phyloP scores from a whole-genome alignment of 1,140 invertebrate species.

The Anthonomus grandis region DNA sequence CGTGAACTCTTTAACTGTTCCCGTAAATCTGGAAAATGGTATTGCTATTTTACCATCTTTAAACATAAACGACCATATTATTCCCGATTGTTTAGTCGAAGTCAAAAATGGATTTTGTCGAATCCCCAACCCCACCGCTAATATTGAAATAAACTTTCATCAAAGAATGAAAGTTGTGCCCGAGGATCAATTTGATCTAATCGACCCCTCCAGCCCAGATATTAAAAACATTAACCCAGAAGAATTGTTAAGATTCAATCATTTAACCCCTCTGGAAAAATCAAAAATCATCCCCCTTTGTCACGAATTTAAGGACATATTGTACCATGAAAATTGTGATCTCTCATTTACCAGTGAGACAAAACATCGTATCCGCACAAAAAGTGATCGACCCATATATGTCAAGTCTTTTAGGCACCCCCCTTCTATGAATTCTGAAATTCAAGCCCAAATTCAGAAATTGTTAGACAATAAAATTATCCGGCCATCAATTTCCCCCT shows the following conservation, averaged over 20 bases:
- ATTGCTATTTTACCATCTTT: conserved; percentile 16
- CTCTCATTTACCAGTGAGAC: conserved; percentile 16
- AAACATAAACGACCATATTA: conserved; percentile 5
- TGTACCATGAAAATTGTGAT: conserved; percentile 10
- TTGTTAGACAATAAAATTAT: conserved; percentile 39
- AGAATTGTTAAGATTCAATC: conserved; percentile 4
- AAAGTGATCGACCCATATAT: conserved; percentile 8
- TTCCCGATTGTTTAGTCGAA: conserved; percentile 12
- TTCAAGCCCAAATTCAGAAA: conserved; percentile 34
- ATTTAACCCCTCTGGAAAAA: conserved; percentile 8
- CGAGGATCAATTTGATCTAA: conserved; percentile 1
- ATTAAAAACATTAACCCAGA: conserved; percentile 1
- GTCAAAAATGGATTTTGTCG: conserved; percentile 9
- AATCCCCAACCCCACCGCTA: conserved; percentile 7
- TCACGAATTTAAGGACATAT: conserved; percentile 18
- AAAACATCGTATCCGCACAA: conserved; percentile 13
- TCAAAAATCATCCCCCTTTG: conserved; percentile 8
- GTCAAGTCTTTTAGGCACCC: conserved; percentile 34
- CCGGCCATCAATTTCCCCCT: conserved; percentile 38
- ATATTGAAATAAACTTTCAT: conserved; percentile 14
- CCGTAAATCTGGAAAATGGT: conserved; percentile 9
- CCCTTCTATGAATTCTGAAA: too few relatives aligned
- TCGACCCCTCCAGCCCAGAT: background rate
- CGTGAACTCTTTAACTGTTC: conserved; percentile 5
- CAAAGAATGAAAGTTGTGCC: conserved; percentile 13